Evolutionary conservation across 92 coral and sea anemone species (phyloP), one percentile per base, ranked within the genome.

Genomic region (Meandrina meandrites): DNA sequence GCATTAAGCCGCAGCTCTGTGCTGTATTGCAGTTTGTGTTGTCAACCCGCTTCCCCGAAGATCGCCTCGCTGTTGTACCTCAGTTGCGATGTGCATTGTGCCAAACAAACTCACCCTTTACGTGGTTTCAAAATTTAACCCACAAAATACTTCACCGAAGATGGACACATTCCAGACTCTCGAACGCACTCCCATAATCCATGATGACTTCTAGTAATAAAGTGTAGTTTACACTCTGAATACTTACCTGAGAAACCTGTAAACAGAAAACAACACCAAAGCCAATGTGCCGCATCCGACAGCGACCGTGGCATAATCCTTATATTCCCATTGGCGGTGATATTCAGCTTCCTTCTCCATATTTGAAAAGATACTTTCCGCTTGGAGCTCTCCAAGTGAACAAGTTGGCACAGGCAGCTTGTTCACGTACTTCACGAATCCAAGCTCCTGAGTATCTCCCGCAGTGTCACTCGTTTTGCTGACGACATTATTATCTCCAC

Each of bases 271-370:
- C 18, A 84, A 56, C 22, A 42, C 69, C 0, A 84, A 14, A n/a
- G 56, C 73, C 19, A 48, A 40, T 45, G 51, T 21, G 16, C 87
- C 80, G 6, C 87, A 51, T n/a, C 74, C 87, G 75, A 84, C 6
- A 8, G 78, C 78, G 9, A 70, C 64, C 19, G 30, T 0, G 9
- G 72, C 28, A 83, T 36, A 34, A 18, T 73, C 78, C 17, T 73
- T 73, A 37, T 34, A 73, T 37, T 18, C 21, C 71, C 79, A 71
- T 19, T 24, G 31, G 1, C 31, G 24, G 70, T 19, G 19, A 10
- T 34, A 73, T 3, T 34, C 5, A 4, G 37, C 79, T 50, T 51
- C 58, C 50, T 34, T 82, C 37, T 83, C 69, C 69, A 51, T 34
- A 54, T 28, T 5, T 13, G 22, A 62, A 22, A 53, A 22, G 18